These are phyloP conservation scores for Oreochromis grahami DNA, from an alignment of 2,797 vertebrate genomes.

Conservation along the genomic window DNA sequence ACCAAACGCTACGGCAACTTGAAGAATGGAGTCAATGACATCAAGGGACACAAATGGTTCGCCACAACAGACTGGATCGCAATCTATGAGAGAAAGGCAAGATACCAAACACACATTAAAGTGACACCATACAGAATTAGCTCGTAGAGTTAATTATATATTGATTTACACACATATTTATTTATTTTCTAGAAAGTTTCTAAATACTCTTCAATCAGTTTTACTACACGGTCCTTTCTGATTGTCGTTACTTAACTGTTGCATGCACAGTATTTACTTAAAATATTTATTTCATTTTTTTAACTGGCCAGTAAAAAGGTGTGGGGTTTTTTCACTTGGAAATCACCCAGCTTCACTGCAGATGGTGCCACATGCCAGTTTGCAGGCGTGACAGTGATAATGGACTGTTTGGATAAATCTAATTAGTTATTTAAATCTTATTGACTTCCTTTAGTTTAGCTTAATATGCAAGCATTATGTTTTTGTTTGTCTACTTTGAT, in stretches of 20 bases:
- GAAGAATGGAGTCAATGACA: slow-evolving; percentile 98
- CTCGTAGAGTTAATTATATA: slow-evolving; percentile 26
- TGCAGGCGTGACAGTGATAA: slow-evolving; percentile 1
- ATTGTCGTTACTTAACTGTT: neutral
- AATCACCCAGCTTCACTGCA: slow-evolving; percentile 9
- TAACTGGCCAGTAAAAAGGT: neutral
- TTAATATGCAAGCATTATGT: neutral
- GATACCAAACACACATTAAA: slow-evolving; percentile 11
- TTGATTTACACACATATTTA: slow-evolving; percentile 19
- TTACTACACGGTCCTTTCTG: neutral
- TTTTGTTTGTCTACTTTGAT: neutral
- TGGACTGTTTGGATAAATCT: slow-evolving; percentile 34
- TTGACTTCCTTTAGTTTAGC: neutral
- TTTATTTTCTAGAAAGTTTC: neutral
- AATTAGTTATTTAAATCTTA: slow-evolving; percentile 25
- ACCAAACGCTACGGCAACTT: slow-evolving; percentile 98
- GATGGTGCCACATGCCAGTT: slow-evolving; percentile 3
- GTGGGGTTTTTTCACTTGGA: neutral
- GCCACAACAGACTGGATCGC: slow-evolving; percentile 99
- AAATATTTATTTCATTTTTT: neutral
- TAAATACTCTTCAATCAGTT: neutral
- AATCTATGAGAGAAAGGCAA: slow-evolving; percentile 98
- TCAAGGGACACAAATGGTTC: slow-evolving; percentile 99
- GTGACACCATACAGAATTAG: neutral
- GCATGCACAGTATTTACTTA: neutral